Base-by-base conservation (phyloP, 2,888 invertebrate genomes). In the Leptogaster cylindrica region DNA sequence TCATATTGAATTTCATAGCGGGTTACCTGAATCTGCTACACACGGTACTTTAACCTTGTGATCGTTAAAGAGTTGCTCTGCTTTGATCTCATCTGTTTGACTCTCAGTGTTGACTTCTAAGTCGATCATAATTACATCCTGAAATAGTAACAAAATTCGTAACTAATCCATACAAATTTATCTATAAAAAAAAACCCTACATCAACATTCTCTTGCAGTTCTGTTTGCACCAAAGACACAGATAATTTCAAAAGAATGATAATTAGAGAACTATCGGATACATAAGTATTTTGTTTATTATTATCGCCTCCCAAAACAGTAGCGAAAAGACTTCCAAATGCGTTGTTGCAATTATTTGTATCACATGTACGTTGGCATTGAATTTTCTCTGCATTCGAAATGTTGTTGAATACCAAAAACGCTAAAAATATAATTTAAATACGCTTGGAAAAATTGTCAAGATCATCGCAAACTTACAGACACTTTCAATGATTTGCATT, bases 81-180 rank as follows among this genome's bases (percentile, higher is more conserved):
- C 91, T 83, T 93, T 93, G 77, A 89, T 91, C 80, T 94, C 93
- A 77, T 94, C 93, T 0, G 93, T 94, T 82, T 92, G 92, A 20
- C 82, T 80, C 52, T 84, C 84, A 72, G 74, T 79, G 0, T 76
- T 83, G 1, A 79, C 76, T 71, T 77, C 83, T 74, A 70, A 82
- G 76, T 75, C 84, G 74, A 76, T 82, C 79, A 83, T 71, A 73
- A 79, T 73, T 74, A 82, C 79, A 77, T 76, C 77, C 78, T 76
- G 51, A n/a, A n/a, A n/a, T n/a, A n/a, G n/a, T n/a, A n/a, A n/a
- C n/a, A n/a, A n/a, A n/a, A n/a, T n/a, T n/a, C n/a, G n/a, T n/a
- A n/a, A n/a, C n/a, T n/a, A n/a, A n/a, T n/a, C n/a, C 20, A 68
- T 64, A 67, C 58, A 39, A 2, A 52, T 14, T 2, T 16, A 16